Evolutionary conservation across 2,797 vertebrate species (phyloP).

Genomic region (Eleutherodactylus coqui): DNA sequence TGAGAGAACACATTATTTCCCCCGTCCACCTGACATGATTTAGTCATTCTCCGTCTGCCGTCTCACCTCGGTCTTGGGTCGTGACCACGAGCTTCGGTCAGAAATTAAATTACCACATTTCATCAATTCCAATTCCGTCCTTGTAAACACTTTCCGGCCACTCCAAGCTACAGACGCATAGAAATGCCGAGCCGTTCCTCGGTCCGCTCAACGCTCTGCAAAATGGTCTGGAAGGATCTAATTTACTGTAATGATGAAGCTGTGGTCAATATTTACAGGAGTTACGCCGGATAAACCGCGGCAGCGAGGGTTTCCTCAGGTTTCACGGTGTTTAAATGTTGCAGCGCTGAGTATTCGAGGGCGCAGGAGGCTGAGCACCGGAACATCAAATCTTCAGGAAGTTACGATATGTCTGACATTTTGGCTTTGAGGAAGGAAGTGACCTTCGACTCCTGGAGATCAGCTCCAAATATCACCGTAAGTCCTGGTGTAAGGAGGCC

Average conservation of each 20-base stretch:
- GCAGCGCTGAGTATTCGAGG: background rate
- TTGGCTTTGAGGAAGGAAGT: background rate
- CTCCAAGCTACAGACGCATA: background rate
- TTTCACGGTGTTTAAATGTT: background rate
- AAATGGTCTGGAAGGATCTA: constrained; percentile 7
- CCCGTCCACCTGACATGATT: background rate
- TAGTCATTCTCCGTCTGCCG: background rate
- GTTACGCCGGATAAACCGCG: background rate
- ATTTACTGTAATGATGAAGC: constrained; percentile 28
- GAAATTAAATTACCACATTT: constrained; percentile 46
- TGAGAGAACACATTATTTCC: background rate
- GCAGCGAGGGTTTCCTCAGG: background rate
- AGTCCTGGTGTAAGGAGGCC: background rate
- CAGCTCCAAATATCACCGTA: background rate
- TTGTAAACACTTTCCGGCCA: constrained; percentile 43
- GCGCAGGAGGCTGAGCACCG: background rate
- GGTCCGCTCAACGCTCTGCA: background rate
- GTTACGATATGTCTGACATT: background rate
- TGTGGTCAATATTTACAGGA: constrained; percentile 18
- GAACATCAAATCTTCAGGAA: background rate
- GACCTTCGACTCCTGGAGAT: background rate
- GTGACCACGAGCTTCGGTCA: constrained; percentile 16
- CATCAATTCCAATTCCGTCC: constrained; percentile 44
- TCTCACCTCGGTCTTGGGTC: constrained; percentile 50
- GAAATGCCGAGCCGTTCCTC: background rate